Evolutionary conservation across 2,888 invertebrate species (phyloP), one percentile per base, ranked within the genome.

Genomic region (Drosophila quasianomalipes): DNA sequence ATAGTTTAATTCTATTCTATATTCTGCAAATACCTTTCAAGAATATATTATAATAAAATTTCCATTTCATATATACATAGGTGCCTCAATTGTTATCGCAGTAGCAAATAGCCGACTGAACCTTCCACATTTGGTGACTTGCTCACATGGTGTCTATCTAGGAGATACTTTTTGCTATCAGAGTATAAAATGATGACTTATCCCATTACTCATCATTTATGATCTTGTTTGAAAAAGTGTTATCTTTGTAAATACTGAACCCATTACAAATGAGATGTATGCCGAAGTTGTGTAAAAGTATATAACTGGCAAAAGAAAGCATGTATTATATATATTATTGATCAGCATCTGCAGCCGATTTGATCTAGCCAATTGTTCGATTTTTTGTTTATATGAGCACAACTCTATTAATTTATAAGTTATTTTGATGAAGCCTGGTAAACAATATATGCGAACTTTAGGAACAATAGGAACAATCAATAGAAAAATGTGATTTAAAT

Each of bases 231-330:
- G 6, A 12, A 12, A 22, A 22, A 14, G 12, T 14, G 1, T 22
- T 22, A 14, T 44, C 14, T 22, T 44, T 22, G 2, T 22, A 22
- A 3, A 3, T 12, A 44, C 41, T 10, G n/a, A 41, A 41, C 39
- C 0, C 9, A 10, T 4, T n/a, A 10, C 41, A 41, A 41, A n/a
- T n/a, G 0, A 0, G n/a, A n/a, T 7, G 0, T 37, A 37, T 31
- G 30, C n/a, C n/a, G 39, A n/a, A 39, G 4, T 9, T n/a, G n/a
- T 10, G 10, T 1, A 41, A n/a, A 4, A 41, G 1, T 10, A n/a
- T 41, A 4, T 4, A 10, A 22, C 12, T 4, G 1, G 1, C 10
- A 22, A 44, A 14, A 14, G 6, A 22, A 44, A 12, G 0, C 19
- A 39, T 10, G 9, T 19, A 39, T 44, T n/a, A n/a, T 41, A n/a